Percentiles rank a stretch among this genome's conserved stretches.
phyloP scores from a whole-genome alignment of 2,113 vertebrate genomes.

The Bungarus multicinctus region DNA sequence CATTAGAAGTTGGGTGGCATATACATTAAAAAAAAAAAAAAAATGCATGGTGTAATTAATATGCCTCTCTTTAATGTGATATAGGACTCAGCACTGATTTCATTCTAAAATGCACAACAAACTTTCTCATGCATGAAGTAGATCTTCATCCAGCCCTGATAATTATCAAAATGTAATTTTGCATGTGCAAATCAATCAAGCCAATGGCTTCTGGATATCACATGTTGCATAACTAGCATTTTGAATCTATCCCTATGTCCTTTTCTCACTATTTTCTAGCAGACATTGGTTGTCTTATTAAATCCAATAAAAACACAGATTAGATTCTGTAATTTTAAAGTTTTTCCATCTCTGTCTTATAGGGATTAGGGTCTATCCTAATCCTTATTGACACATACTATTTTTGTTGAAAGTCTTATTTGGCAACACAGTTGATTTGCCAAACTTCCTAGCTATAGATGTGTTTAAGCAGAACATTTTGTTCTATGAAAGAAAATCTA shows the following conservation, averaged over 20 bases:
- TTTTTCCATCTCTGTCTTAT: not conserved
- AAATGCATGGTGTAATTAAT: not conserved
- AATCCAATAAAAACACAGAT: not conserved
- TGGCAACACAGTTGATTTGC: constrained; percentile 30
- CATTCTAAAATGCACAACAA: not conserved
- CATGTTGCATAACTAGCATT: not conserved
- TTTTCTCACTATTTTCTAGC: not conserved
- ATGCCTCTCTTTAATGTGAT: not conserved
- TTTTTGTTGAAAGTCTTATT: not conserved
- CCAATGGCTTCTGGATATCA: not conserved
- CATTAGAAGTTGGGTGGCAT: not conserved
- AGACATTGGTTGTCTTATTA: not conserved
- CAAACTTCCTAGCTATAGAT: not conserved
- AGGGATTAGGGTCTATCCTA: not conserved
- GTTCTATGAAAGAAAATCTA: not conserved
- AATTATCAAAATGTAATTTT: not conserved
- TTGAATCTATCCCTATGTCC: not conserved
- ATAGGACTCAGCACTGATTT: not conserved
- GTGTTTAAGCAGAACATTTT: not conserved
- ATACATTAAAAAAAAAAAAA: not conserved
- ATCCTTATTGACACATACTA: not conserved
- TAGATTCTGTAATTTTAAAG: not conserved
- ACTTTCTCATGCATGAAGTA: not conserved
- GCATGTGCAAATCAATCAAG: not conserved
- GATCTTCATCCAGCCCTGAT: not conserved